phyloP scores from a whole-genome alignment of 30 jellyfish, hydroid and myxozoan genomes.

The Pseudorhiza aurosa region DNA sequence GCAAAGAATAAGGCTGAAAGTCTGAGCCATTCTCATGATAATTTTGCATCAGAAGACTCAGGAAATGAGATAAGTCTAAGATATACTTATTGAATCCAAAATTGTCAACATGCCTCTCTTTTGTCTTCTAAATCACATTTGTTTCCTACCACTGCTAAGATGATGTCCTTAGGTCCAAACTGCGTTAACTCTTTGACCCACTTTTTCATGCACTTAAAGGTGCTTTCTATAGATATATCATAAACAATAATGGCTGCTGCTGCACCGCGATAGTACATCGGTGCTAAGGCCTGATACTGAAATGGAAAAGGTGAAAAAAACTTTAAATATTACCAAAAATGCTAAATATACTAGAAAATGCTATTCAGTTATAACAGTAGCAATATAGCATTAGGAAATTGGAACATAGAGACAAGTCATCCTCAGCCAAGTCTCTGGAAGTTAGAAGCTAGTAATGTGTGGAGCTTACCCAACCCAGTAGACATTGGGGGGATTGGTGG shows the following conservation, averaged over 20 bases:
- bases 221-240: slow-evolving; percentile 62
- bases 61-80: too few relatives aligned
- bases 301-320: too few relatives aligned
- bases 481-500: too few relatives aligned
- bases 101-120: slow-evolving; percentile 62
- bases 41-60: too few relatives aligned
- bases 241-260: slow-evolving; percentile 94
- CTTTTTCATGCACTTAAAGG: slow-evolving; percentile 71
- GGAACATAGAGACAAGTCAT: background rate
- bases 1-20: too few relatives aligned
- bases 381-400: background rate
- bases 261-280: slow-evolving; percentile 95
- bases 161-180: slow-evolving; percentile 86
- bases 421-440: background rate
- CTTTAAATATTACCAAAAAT: background rate
- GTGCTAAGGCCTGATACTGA: slow-evolving; percentile 88
- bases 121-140: slow-evolving; percentile 76
- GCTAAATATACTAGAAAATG: background rate
- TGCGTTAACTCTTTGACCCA: slow-evolving; percentile 88
- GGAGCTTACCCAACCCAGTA: too few relatives aligned
- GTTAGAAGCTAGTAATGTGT: too few relatives aligned
- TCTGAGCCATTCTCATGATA: too few relatives aligned
- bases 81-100: too few relatives aligned
- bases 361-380: background rate
- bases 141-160: slow-evolving; percentile 88